Evolutionary conservation across 2,797 vertebrate species (phyloP).

Genomic region (Diceros bicornis): DNA sequence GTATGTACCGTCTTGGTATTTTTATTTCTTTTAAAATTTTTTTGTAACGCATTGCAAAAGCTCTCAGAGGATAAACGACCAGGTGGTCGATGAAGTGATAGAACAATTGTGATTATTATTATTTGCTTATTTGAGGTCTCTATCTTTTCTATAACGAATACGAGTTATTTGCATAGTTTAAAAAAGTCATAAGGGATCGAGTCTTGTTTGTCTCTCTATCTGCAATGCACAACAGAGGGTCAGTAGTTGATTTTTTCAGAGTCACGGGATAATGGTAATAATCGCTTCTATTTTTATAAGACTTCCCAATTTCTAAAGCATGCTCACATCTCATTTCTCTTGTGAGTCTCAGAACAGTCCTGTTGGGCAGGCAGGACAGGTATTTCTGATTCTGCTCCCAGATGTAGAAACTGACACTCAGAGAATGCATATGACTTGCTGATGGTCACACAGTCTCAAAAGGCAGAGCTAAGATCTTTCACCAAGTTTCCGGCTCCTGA

Average conservation of each 20-base stretch:
- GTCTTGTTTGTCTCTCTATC: background rate
- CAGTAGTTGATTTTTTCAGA: background rate
- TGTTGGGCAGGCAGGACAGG: rapidly evolving
- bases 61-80: background rate
- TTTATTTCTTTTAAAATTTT: background rate
- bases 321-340: background rate
- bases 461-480: background rate
- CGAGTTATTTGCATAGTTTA: background rate
- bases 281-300: background rate
- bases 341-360: background rate
- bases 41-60: background rate
- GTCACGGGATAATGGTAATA: background rate
- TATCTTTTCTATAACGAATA: background rate
- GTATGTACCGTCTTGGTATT: background rate
- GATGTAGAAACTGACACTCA: background rate
- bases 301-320: background rate
- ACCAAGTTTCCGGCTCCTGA: background rate
- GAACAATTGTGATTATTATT: background rate
- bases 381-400: background rate
- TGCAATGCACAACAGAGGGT: background rate
- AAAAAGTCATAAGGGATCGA: background rate
- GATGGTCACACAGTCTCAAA: background rate
- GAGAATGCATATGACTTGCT: background rate
- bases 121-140: background rate
- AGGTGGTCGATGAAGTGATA: background rate